Evolutionary conservation across 1,140 invertebrate genomes (phyloP).

Genomic region (Drosophila suzukii): DNA sequence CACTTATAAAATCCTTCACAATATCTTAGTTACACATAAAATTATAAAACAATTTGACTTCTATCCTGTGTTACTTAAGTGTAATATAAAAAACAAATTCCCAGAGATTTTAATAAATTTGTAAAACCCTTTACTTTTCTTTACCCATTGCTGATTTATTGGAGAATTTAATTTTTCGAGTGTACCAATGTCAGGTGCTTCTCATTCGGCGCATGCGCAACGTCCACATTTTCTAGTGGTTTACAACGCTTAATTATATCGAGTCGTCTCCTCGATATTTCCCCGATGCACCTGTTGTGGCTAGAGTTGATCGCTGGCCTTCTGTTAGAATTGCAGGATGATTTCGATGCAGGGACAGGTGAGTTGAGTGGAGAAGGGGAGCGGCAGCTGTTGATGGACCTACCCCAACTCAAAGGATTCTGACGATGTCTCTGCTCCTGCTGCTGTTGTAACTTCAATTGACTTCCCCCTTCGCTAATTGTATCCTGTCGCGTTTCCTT

Average conservation of each 20-base stretch:
- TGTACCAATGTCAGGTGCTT: conserved; percentile 55
- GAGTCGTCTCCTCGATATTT: conserved; percentile 31
- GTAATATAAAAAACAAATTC: too few species aligned
- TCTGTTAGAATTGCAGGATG: conserved; percentile 29
- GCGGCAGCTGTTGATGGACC: conserved; percentile 61
- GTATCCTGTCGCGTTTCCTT: conserved; percentile 70
- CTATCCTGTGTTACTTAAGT: too few species aligned
- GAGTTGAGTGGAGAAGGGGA: conserved; percentile 34
- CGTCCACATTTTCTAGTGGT: conserved; percentile 61
- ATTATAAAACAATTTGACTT: too few species aligned
- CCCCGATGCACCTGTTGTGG: conserved; percentile 69
- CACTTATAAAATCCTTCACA: conserved; percentile 7
- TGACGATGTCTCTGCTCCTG: conserved; percentile 32
- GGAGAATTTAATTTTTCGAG: neutral
- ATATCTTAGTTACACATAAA: too few species aligned
- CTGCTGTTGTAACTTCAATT: conserved; percentile 67
- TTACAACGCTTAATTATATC: conserved; percentile 68
- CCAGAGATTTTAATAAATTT: too few species aligned
- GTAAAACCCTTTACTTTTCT: too few species aligned
- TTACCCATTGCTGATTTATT: neutral
- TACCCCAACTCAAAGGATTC: conserved; percentile 52
- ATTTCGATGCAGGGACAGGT: conserved; percentile 56
- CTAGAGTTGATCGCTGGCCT: conserved; percentile 33
- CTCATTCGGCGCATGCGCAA: conserved; percentile 60
- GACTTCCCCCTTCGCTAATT: conserved; percentile 74